Conservation (phyloP, 2,797 vertebrate species). For the Pampus argenteus region DNA sequence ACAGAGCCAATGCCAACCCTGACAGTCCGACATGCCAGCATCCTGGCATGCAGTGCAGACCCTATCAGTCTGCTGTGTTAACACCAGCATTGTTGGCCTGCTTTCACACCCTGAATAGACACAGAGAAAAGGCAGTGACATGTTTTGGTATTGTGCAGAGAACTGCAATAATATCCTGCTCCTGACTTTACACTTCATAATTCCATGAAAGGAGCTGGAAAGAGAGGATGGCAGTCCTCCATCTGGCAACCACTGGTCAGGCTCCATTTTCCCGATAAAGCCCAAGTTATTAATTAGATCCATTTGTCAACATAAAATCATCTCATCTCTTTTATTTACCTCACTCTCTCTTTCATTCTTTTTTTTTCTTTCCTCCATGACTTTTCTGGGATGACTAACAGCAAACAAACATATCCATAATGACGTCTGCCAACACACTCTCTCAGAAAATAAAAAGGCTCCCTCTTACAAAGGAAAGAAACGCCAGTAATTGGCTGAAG, state of each 20-base stretch:
- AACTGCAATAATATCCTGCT: constrained; percentile 84
- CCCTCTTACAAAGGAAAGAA: constrained; percentile 53
- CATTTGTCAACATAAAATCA: constrained; percentile 78
- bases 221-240: constrained; percentile 64
- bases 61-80: constrained; percentile 67
- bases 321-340: constrained; percentile 55
- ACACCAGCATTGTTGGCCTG: constrained; percentile 67
- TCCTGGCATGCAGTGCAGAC: constrained; percentile 60
- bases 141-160: constrained; percentile 80
- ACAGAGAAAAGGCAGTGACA: constrained; percentile 77
- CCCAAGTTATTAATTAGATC: constrained; percentile 80
- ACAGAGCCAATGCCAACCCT: constrained; percentile 49
- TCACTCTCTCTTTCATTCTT: constrained; percentile 24
- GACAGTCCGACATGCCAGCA: constrained; percentile 50
- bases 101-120: constrained; percentile 75
- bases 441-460: constrained; percentile 63
- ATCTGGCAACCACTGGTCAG: constrained; percentile 68
- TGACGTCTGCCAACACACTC: constrained; percentile 57
- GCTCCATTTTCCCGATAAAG: constrained; percentile 72
- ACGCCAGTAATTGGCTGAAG: constrained; percentile 67
- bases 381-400: constrained; percentile 75
- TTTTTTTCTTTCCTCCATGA: constrained; percentile 35
- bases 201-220: constrained; percentile 73
- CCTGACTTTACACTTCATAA: constrained; percentile 82
- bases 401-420: constrained; percentile 75